Conservation (phyloP, 2,888 invertebrate genomes). For the Lissocephala sabroskyi region DNA sequence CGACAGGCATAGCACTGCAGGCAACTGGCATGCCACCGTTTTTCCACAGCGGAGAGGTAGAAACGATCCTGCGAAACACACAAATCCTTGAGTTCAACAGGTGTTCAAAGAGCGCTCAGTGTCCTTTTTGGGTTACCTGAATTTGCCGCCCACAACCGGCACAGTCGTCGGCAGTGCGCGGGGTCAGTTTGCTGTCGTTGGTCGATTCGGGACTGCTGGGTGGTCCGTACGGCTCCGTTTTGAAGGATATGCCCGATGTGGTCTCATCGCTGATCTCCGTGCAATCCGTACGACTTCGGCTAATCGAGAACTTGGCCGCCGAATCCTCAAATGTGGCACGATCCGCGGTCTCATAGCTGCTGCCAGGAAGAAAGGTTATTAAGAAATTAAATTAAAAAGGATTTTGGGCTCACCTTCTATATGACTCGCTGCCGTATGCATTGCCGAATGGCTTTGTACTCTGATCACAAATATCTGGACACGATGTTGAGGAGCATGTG, state of each 20-base stretch:
- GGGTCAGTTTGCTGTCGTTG: constrained; percentile 67
- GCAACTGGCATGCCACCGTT: constrained; percentile 94
- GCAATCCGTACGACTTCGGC: constrained; percentile 67
- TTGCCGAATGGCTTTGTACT: constrained; percentile 70
- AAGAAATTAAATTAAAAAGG: background rate
- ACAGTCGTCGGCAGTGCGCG: constrained; percentile 75
- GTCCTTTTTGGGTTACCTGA: constrained; percentile 71
- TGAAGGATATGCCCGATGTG: constrained; percentile 70
- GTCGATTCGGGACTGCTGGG: constrained; percentile 72
- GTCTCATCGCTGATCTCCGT: constrained; percentile 69
- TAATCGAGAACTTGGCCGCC: constrained; percentile 69
- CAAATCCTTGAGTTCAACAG: background rate
- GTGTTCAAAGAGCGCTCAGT: background rate
- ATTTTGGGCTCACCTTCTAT: constrained; percentile 66
- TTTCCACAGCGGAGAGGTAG: constrained; percentile 92
- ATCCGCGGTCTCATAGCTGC: constrained; percentile 71
- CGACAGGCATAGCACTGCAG: constrained; percentile 93
- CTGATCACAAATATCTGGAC: constrained; percentile 72
- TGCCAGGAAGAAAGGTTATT: constrained; percentile 11
- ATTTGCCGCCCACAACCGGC: constrained; percentile 92
- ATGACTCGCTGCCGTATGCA: constrained; percentile 70
- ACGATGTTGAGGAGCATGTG: constrained; percentile 69
- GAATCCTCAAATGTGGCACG: constrained; percentile 70
- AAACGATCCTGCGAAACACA: constrained; percentile 83
- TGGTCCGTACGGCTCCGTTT: constrained; percentile 71